These are phyloP conservation scores for Oncorhynchus tshawytscha DNA, from an alignment of 2,113 vertebrate species.

Conservation along the genomic window DNA sequence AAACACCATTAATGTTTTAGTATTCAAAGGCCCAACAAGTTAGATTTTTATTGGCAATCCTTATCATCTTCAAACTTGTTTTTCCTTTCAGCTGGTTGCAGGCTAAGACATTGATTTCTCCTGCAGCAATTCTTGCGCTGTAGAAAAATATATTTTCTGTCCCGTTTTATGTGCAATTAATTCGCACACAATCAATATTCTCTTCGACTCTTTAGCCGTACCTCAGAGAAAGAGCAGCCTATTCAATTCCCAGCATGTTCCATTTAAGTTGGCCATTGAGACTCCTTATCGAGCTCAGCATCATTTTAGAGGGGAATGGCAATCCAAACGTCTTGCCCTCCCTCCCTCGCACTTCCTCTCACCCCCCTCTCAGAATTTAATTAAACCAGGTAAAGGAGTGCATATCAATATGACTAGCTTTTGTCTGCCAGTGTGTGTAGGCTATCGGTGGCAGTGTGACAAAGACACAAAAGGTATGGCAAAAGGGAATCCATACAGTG, in stretches of 20 bases:
- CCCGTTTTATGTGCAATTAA: constrained; percentile 8
- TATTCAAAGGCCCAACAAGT: not conserved
- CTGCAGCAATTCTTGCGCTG: not conserved
- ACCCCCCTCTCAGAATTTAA: not conserved
- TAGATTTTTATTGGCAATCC: not conserved
- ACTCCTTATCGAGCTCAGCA: constrained; percentile 25
- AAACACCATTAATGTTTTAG: not conserved
- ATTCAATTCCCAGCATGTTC: constrained; percentile 8
- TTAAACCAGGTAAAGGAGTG: no score
- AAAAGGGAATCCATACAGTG: no score
- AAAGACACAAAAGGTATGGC: no score
- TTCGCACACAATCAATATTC: constrained; percentile 23
- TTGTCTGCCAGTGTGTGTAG: no score
- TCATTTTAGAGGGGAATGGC: constrained; percentile 18
- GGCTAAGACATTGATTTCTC: not conserved
- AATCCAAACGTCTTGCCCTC: not conserved
- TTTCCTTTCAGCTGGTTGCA: not conserved
- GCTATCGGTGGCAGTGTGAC: no score
- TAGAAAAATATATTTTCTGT: constrained; percentile 43
- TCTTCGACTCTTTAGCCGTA: not conserved
- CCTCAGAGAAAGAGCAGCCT: constrained; percentile 13
- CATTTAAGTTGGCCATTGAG: constrained; percentile 23
- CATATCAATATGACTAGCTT: no score
- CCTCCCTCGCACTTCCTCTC: not conserved
- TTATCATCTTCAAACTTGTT: not conserved